phyloP scores from a whole-genome alignment of 2,113 vertebrate genomes.

The Trinectes maculatus region DNA sequence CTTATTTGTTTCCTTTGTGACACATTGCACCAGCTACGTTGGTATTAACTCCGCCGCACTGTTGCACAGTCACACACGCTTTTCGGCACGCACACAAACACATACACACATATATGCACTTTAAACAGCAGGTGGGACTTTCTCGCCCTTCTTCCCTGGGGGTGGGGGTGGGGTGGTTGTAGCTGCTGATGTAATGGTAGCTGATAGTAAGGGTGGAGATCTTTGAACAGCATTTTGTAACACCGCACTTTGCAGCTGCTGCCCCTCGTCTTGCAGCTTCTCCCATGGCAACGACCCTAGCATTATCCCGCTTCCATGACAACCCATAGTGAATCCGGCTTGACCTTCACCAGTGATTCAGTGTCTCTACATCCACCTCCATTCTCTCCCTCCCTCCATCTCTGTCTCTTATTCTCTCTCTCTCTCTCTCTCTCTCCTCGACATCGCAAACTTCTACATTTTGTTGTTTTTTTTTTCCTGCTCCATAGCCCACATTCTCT shows the following conservation, averaged over 20 bases:
- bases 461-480: slow-evolving; percentile 30
- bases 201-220: slow-evolving; percentile 52
- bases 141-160: too few species aligned
- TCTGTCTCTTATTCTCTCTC: slow-evolving; percentile 55
- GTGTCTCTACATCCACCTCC: slow-evolving; percentile 71
- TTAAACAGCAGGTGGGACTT: slow-evolving; percentile 30
- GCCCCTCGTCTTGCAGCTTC: slow-evolving; percentile 64
- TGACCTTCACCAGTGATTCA: slow-evolving; percentile 79
- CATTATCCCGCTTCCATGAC: slow-evolving; percentile 78
- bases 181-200: slow-evolving; percentile 49
- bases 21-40: slow-evolving; percentile 25
- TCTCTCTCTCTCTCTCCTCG: slow-evolving; percentile 54
- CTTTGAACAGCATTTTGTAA: slow-evolving; percentile 50
- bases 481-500: slow-evolving; percentile 51
- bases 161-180: too few species aligned
- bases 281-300: slow-evolving; percentile 76
- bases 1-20: slow-evolving; percentile 57
- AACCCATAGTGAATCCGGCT: slow-evolving; percentile 73
- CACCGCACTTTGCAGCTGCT: slow-evolving; percentile 46
- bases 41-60: slow-evolving; percentile 33
- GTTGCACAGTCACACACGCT: slow-evolving; percentile 10
- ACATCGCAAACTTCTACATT: slow-evolving; percentile 47
- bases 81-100: not conserved
- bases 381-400: slow-evolving; percentile 54
- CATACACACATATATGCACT: slow-evolving; percentile 5